A percentile compares a stretch with the other conserved stretches of the same genome.
Evolutionary conservation across 2,113 vertebrate genomes (phyloP).

Genomic region (Xiphias gladius): DNA sequence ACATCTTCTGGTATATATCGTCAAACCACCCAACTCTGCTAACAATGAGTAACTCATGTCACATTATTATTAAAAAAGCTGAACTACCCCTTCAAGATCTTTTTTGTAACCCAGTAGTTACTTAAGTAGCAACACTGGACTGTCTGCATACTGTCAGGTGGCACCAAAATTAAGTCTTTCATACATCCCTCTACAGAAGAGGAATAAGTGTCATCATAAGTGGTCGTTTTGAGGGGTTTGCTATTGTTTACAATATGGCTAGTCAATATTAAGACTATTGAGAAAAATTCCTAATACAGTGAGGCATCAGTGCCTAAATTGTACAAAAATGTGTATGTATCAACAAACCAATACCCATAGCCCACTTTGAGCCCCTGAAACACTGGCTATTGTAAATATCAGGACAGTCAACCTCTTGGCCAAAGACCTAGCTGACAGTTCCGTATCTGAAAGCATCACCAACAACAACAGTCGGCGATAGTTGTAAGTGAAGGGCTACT

Average conservation of each 20-base stretch:
- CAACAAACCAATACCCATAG: not conserved
- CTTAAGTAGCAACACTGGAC: not conserved
- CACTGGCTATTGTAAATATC: not conserved
- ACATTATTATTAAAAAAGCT: no score
- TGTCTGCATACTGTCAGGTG: not conserved
- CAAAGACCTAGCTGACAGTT: not conserved
- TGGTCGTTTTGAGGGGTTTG: not conserved
- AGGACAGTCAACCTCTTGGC: not conserved
- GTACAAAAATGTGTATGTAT: not conserved
- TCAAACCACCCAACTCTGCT: not conserved
- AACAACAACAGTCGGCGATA: not conserved
- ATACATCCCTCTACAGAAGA: not conserved
- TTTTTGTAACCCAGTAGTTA: not conserved
- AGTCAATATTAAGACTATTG: not conserved
- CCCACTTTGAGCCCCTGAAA: not conserved
- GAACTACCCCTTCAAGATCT: no score
- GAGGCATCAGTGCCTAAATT: not conserved
- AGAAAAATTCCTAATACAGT: not conserved
- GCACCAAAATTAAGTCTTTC: no score
- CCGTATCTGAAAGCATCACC: not conserved
- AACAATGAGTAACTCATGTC: not conserved
- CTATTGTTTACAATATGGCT: not conserved
- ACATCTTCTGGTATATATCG: not conserved
- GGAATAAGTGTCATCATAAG: not conserved
- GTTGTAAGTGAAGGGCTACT: conserved; percentile 68